These are phyloP conservation scores for Oceanodroma leucorhoa DNA, from an alignment of 2,797 vertebrate genomes.

Conservation along the genomic window DNA sequence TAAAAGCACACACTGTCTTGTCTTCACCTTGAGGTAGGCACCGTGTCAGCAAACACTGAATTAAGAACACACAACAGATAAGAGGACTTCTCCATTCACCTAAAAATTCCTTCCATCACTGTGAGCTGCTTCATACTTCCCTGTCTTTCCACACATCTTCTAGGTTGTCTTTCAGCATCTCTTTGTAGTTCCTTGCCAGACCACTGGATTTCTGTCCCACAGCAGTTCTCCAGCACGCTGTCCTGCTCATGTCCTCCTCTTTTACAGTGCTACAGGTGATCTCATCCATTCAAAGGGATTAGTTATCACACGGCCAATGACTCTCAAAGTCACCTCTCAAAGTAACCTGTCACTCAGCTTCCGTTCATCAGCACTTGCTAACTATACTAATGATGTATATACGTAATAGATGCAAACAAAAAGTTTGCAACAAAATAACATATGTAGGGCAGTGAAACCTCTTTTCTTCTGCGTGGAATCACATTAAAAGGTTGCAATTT, in stretches of 20 bases:
- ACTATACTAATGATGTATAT: not conserved
- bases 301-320: not conserved
- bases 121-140: not conserved
- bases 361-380: not conserved
- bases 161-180: not conserved
- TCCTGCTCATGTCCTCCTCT: not conserved
- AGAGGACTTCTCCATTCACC: not conserved
- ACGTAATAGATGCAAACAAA: not conserved
- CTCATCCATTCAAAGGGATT: not conserved
- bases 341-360: not conserved
- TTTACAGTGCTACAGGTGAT: not conserved
- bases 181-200: not conserved
- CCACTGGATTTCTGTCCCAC: not conserved
- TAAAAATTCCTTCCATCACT: not conserved
- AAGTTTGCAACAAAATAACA: not conserved
- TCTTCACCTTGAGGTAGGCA: not conserved
- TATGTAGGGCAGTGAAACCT: not conserved
- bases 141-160: rapidly evolving
- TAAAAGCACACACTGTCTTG: not conserved
- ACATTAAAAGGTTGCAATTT: not conserved
- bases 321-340: not conserved
- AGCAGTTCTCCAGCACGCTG: not conserved
- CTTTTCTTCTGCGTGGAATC: not conserved
- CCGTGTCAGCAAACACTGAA: rapidly evolving
- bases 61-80: not conserved